These are phyloP conservation scores for Metallyticus violacea DNA, from an alignment of 2,888 invertebrate species.

Conservation along the genomic window DNA sequence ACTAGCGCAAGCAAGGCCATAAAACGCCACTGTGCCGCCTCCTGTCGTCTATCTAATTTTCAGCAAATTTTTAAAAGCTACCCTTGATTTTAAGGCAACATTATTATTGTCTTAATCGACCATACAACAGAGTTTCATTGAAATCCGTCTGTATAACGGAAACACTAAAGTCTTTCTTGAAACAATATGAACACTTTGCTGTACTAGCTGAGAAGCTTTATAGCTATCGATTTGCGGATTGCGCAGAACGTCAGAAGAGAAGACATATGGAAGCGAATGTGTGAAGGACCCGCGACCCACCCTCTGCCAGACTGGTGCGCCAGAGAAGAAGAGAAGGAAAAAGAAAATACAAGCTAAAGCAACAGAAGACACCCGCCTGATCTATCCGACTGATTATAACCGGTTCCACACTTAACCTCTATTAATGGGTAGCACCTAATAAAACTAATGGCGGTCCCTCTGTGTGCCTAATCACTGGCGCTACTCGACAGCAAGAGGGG, in stretches of 20 bases:
- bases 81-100: no score
- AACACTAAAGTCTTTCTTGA: no score
- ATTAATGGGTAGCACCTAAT: conserved; percentile 14
- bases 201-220: no score
- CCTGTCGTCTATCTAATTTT: no score
- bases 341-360: neutral
- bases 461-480: neutral
- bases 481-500: neutral
- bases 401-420: conserved; percentile 15
- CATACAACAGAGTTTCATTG: no score
- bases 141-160: no score
- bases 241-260: neutral
- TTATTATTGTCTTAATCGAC: no score
- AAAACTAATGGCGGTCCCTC: neutral
- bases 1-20: no score
- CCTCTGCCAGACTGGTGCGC: neutral
- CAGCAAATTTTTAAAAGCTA: no score
- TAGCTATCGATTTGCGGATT: neutral
- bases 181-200: no score
- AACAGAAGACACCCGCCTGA: neutral
- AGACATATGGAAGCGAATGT: no score
- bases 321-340: neutral
- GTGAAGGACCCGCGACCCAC: neutral
- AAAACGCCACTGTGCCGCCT: no score
- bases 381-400: conserved; percentile 3